Percentiles rank a stretch among this genome's conserved stretches.
phyloP scores from a whole-genome alignment of 2,113 vertebrate genomes.

The Columba janthina region DNA sequence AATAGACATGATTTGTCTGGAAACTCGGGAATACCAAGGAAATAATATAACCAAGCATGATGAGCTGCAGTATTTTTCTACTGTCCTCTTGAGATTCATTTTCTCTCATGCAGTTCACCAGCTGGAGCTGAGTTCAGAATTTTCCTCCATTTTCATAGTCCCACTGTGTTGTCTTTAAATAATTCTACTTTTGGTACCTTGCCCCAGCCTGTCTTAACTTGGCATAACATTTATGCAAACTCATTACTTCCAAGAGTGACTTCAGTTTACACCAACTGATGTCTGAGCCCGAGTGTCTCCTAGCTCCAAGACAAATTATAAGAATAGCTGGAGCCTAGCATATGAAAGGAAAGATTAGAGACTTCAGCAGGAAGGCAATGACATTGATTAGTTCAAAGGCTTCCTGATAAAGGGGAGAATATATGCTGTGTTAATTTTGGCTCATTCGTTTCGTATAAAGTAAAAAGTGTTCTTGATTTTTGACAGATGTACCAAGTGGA shows the following conservation, averaged over 20 bases:
- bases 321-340: neutral
- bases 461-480: slow-evolving; percentile 53
- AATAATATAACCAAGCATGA: neutral
- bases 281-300: neutral
- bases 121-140: neutral
- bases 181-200: slow-evolving; percentile 23
- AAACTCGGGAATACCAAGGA: neutral
- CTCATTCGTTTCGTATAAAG: neutral
- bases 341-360: slow-evolving; percentile 9
- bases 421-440: neutral
- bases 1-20: neutral
- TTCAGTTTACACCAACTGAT: neutral
- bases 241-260: neutral
- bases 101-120: neutral
- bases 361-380: neutral
- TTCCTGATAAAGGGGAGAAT: slow-evolving; percentile 14
- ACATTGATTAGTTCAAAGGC: slow-evolving; percentile 4
- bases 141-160: neutral
- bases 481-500: slow-evolving; percentile 87
- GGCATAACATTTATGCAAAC: neutral
- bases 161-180: neutral
- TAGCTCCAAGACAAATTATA: neutral
- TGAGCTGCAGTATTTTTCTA: neutral
- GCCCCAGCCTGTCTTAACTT: neutral
- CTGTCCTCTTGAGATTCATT: neutral